Base-by-base conservation (phyloP, 2,888 invertebrate species). In the Lepidonotus clava region DNA sequence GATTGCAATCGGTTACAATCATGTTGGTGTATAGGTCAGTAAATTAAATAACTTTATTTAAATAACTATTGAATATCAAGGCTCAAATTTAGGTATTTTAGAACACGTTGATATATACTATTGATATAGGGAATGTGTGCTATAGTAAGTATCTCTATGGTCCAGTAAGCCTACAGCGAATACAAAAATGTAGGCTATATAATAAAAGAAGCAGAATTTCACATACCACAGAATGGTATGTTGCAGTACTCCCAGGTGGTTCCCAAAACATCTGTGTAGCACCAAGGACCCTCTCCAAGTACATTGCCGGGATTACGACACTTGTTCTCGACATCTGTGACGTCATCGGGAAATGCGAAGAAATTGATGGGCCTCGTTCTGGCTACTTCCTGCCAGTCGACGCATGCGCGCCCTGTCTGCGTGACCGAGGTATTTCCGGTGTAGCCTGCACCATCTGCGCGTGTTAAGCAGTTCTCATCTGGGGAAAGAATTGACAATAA, bases 161-260 rank as follows among this genome's bases (percentile, higher is more conserved):
- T n/a, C n/a, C n/a, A n/a, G n/a, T n/a, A n/a, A n/a, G n/a, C n/a
- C n/a, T n/a, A n/a, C n/a, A n/a, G n/a, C n/a, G n/a, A n/a, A n/a
- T n/a, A n/a, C n/a, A n/a, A n/a, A n/a, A n/a, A n/a, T n/a, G n/a
- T n/a, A n/a, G n/a, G n/a, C n/a, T n/a, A n/a, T n/a, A n/a, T n/a
- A n/a, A n/a, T n/a, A n/a, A n/a, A n/a, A n/a, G n/a, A n/a, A n/a
- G n/a, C n/a, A n/a, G n/a, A n/a, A n/a, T n/a, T n/a, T n/a, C n/a
- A n/a, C 84, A 61, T 28, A 84, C 84, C 84, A 66, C 85, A 85
- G 38, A 85, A 28, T 8, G 85, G 34, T 40, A 85, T 85, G 46
- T 85, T 51, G 46, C 85, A 85, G 46, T 71, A 46, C 34, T 85
- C 85, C 85, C 85, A 85, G n/a, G 28, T 40, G 18, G 11, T 76